Evolutionary conservation across 1,140 invertebrate genomes (phyloP), one percentile per base, ranked within the genome.

Genomic region (Physella acuta): DNA sequence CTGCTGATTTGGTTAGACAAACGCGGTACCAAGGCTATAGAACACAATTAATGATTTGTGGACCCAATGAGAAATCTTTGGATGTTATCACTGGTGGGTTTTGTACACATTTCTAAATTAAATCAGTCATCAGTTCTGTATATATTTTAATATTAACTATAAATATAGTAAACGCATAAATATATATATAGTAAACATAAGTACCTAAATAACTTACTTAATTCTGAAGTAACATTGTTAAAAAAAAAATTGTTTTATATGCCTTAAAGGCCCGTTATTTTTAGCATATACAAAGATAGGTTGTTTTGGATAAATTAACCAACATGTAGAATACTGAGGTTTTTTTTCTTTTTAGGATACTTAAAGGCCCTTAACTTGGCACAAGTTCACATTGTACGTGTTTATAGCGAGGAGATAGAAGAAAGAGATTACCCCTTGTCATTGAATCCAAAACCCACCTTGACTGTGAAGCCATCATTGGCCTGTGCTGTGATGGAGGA

Each of bases 21-120:
- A 59, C 31, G 17, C 55, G 64, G 17, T 14, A 17, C 8, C 26
- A 26, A 24, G 56, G 55, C 11, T 49, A 34, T 56, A 59, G 26
- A 58, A 66, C 73, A 14, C 81, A 81, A 51, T 76, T 83, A 17
- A 62, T 83, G 36, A 64, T 80, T 26, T 84, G 83, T 77, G 81
- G 75, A n/a, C 78, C 82, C 2, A 75, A 72, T 55, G 79, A 83
- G 63, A 68, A 75, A 28, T 73, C 75, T 60, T 49, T 84, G n/a
- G 80, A 84, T 75, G 72, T 80, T 34, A 59, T 81, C 26, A 73
- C 76, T 56, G 78, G 81, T 84, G 62, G 73, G 72, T 69, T 71
- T 84, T 39, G 74, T 82, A 11, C 60, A 79, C 65, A 76, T 84
- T 5, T 82, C 82, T 62, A 77, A n/a, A n/a, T n/a, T n/a, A n/a